phyloP scores from a whole-genome alignment of 2,113 vertebrate genomes.

The Oenanthe melanoleuca region DNA sequence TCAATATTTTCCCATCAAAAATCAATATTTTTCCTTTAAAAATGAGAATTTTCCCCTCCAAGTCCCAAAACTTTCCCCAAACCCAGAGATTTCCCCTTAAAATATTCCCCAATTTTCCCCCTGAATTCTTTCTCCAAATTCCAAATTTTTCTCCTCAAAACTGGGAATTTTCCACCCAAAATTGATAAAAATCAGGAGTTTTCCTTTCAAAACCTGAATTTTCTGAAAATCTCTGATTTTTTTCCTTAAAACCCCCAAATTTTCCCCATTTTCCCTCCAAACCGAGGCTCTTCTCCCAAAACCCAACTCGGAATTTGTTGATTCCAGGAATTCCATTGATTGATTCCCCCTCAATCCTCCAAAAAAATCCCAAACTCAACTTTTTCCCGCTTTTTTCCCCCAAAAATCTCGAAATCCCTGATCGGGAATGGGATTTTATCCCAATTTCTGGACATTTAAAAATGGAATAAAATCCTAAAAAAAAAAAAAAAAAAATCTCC shows the following conservation, averaged over 20 bases:
- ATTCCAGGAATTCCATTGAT: background rate
- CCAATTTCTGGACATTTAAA: rapidly evolving
- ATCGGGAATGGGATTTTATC: rapidly evolving
- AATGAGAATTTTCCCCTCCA: no score
- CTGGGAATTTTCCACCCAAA: rapidly evolving
- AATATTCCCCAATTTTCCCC: background rate
- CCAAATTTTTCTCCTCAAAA: no score
- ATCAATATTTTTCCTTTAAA: background rate
- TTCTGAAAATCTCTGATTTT: rapidly evolving
- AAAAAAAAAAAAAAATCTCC: background rate
- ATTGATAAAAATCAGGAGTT: rapidly evolving
- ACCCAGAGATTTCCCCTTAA: rapidly evolving
- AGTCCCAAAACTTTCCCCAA: no score
- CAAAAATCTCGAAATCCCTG: background rate
- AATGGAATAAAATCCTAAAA: rapidly evolving
- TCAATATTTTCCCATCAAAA: no score
- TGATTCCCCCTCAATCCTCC: background rate
- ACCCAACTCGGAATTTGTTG: rapidly evolving
- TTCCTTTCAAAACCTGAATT: no score
- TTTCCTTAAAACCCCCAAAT: rapidly evolving
- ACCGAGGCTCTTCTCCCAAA: no score
- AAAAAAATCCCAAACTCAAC: background rate
- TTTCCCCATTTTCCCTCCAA: background rate
- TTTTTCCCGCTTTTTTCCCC: background rate
- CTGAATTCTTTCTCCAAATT: background rate